phyloP scores from a whole-genome alignment of 2,113 vertebrate genomes.

The Catharus minimus region DNA sequence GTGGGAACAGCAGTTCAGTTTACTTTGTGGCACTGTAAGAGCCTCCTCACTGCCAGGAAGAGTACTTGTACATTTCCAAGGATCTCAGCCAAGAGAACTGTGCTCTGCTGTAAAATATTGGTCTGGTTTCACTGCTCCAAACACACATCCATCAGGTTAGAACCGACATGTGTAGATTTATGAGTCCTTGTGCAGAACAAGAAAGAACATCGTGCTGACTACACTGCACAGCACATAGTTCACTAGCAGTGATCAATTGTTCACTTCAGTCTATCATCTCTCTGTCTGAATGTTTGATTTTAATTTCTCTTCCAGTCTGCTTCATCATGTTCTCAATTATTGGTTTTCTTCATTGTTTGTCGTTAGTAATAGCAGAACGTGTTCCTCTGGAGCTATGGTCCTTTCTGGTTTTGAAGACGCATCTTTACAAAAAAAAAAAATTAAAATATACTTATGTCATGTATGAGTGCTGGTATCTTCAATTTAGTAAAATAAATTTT shows the following conservation, averaged over 20 bases:
- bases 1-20: not conserved
- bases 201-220: not conserved
- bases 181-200: not conserved
- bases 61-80: not conserved
- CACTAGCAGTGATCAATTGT: not conserved
- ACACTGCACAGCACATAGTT: not conserved
- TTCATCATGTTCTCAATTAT: not conserved
- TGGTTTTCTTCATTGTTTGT: not conserved
- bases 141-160: not conserved
- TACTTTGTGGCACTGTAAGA: not conserved
- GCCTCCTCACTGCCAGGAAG: not conserved
- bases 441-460: not conserved
- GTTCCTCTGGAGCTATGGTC: not conserved
- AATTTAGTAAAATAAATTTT: not conserved
- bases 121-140: not conserved
- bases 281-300: not conserved
- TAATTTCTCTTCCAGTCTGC: not conserved
- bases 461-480: not conserved
- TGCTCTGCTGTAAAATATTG: not conserved
- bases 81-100: not conserved
- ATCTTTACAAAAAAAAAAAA: not conserved
- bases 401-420: not conserved
- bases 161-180: not conserved
- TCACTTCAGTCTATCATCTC: not conserved
- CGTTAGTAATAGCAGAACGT: not conserved